Evolutionary conservation across 2,888 invertebrate genomes (phyloP).

Genomic region (Drosophila ustulata): DNA sequence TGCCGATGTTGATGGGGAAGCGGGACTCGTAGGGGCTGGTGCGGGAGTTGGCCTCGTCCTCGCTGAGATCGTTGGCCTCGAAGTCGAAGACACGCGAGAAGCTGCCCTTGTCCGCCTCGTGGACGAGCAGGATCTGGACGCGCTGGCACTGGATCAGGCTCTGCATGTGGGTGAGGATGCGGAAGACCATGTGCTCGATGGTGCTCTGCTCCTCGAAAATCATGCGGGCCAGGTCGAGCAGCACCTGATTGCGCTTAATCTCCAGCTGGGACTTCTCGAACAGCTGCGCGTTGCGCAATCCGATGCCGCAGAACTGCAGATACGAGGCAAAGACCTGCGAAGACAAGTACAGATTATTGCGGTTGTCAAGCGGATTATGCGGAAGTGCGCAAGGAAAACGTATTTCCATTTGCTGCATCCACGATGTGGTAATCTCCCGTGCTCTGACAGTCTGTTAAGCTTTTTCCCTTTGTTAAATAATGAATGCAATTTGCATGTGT

Average conservation of each 20-base stretch:
- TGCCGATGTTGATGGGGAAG: conserved; percentile 97
- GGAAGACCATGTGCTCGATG: conserved; percentile 96
- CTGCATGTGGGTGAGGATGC: conserved; percentile 97
- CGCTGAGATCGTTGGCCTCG: conserved; percentile 94
- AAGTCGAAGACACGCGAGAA: conserved; percentile 97
- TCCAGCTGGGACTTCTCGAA: conserved; percentile 98
- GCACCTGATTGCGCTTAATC: conserved; percentile 97
- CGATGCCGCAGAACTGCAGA: conserved; percentile 98
- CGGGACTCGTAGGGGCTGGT: conserved; percentile 95
- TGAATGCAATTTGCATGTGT: conserved; percentile 70
- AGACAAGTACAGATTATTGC: conserved; percentile 3
- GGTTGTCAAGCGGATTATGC: conserved; percentile 33
- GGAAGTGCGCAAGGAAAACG: conserved; percentile 26
- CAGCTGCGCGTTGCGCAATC: conserved; percentile 97
- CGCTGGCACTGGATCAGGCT: conserved; percentile 97
- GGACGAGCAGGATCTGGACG: conserved; percentile 96
- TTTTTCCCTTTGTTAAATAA: conserved; percentile 65
- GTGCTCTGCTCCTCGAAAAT: conserved; percentile 98
- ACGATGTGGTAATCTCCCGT: conserved; percentile 39
- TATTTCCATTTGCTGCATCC: conserved; percentile 23
- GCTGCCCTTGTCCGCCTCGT: conserved; percentile 95
- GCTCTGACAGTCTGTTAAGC: conserved; percentile 56
- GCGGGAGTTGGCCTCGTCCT: conserved; percentile 92
- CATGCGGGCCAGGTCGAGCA: conserved; percentile 97
- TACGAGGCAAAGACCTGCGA: conserved; percentile 94